Evolutionary conservation across 2,797 vertebrate species (phyloP).

Genomic region (Toxotes lorentzi): DNA sequence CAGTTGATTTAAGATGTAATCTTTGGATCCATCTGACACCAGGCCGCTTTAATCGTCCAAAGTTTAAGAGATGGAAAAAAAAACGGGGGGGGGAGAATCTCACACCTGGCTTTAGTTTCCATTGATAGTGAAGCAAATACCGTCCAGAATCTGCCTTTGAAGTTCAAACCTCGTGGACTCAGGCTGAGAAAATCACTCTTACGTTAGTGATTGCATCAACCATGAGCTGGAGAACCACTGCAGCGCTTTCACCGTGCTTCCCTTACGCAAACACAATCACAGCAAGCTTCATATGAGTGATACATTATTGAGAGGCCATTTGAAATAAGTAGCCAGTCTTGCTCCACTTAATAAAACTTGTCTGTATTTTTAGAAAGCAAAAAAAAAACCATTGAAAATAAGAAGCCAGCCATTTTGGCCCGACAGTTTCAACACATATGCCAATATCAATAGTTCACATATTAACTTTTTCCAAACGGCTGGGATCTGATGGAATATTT

Average conservation of each 20-base stretch:
- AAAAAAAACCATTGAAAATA: conserved; percentile 40
- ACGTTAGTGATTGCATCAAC: conserved; percentile 15
- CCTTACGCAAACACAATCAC: conserved; percentile 42
- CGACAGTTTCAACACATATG: conserved; percentile 36
- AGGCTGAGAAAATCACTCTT: conserved; percentile 22
- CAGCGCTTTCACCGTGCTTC: conserved; percentile 7
- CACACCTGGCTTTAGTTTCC: conserved; percentile 51
- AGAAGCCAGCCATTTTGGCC: conserved; percentile 37
- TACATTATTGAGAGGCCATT: conserved; percentile 46
- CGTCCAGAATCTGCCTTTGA: conserved; percentile 40
- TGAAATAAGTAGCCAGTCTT: conserved; percentile 42
- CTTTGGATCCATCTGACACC: conserved; percentile 32
- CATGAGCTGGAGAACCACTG: neutral
- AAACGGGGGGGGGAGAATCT: neutral
- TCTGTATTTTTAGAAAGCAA: conserved; percentile 59
- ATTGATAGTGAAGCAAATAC: conserved; percentile 22
- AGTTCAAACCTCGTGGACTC: conserved; percentile 20
- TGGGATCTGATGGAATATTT: conserved; percentile 8
- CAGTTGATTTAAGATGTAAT: conserved; percentile 52
- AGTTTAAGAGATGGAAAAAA: neutral
- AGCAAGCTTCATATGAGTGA: conserved; percentile 30
- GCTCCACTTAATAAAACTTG: conserved; percentile 54
- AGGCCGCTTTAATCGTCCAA: conserved; percentile 5
- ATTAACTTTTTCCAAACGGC: conserved; percentile 40
- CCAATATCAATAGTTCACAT: conserved; percentile 68